Evolutionary conservation across 2,888 invertebrate genomes (phyloP).

Genomic region (Eugnorisma glareosa): DNA sequence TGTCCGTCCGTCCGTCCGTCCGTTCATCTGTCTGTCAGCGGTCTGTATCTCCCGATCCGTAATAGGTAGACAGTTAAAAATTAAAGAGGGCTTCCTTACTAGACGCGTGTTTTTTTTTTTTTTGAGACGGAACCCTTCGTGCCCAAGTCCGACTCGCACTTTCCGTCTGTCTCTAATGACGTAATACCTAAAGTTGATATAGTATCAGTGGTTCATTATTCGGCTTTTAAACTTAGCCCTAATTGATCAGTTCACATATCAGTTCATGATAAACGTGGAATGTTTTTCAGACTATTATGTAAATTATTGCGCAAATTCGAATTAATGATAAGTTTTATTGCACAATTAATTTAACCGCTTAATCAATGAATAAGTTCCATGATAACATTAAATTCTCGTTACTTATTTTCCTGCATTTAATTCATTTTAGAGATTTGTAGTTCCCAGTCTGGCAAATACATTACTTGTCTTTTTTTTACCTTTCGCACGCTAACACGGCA

Average conservation of each 20-base stretch:
- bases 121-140: too few relatives aligned
- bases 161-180: neutral
- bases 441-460: neutral
- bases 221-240: neutral
- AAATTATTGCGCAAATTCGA: neutral
- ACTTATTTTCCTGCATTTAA: neutral
- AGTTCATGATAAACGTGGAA: neutral
- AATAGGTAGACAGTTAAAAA: too few relatives aligned
- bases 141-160: too few relatives aligned
- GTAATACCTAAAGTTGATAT: neutral
- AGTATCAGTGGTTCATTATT: constrained; percentile 21
- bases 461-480: too few relatives aligned
- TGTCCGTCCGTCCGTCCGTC: too few relatives aligned
- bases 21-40: too few relatives aligned
- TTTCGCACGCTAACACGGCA: too few relatives aligned
- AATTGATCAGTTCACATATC: neutral
- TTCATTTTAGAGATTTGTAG: neutral
- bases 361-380: neutral
- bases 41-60: too few relatives aligned
- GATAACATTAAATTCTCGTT: neutral
- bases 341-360: neutral
- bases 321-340: neutral
- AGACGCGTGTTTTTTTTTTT: too few relatives aligned
- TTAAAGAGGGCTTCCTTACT: too few relatives aligned
- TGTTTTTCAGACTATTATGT: neutral